Percentiles rank a stretch among this genome's conserved stretches.
Conservation (phyloP, 2,113 vertebrate species). For the Hippocampus barbouri region DNA sequence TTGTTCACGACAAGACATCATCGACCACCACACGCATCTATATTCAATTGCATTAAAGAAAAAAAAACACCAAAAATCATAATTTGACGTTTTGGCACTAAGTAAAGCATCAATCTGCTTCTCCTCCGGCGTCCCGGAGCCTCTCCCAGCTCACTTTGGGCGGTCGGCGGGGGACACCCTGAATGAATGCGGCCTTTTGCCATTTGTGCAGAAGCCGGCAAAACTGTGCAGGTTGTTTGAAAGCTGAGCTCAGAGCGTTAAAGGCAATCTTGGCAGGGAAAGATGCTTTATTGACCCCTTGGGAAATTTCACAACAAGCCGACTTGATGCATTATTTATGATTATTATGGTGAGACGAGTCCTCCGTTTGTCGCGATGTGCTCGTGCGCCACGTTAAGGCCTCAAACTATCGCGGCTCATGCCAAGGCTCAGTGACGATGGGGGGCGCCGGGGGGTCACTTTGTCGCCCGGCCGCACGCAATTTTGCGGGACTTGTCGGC, state of each 20-base stretch:
- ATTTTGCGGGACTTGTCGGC: conserved; percentile 21
- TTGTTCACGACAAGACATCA: too few species aligned
- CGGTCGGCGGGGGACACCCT: too few species aligned
- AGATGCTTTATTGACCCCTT: not conserved
- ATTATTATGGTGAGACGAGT: not conserved
- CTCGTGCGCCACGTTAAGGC: not conserved
- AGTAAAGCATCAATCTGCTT: too few species aligned
- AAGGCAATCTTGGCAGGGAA: not conserved
- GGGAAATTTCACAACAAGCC: not conserved
- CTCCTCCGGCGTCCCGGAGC: too few species aligned
- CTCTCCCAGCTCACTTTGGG: too few species aligned
- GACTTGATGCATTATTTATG: not conserved
- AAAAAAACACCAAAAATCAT: too few species aligned
- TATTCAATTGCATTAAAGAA: too few species aligned
- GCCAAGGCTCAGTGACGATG: not conserved
- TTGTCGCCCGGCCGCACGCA: not conserved
- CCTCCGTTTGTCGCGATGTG: not conserved
- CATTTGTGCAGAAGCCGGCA: not conserved
- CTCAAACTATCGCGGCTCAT: not conserved
- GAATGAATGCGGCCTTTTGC: not conserved
- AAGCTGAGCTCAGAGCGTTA: not conserved
- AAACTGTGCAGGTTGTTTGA: not conserved
- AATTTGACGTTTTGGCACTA: too few species aligned
- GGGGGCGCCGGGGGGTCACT: not conserved
- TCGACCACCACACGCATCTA: too few species aligned